A percentile compares a stretch with the other conserved stretches of the same genome.
These are phyloP conservation scores for Eriocheir sinensis DNA, from an alignment of 1,140 invertebrate species.

Conservation along the genomic window DNA sequence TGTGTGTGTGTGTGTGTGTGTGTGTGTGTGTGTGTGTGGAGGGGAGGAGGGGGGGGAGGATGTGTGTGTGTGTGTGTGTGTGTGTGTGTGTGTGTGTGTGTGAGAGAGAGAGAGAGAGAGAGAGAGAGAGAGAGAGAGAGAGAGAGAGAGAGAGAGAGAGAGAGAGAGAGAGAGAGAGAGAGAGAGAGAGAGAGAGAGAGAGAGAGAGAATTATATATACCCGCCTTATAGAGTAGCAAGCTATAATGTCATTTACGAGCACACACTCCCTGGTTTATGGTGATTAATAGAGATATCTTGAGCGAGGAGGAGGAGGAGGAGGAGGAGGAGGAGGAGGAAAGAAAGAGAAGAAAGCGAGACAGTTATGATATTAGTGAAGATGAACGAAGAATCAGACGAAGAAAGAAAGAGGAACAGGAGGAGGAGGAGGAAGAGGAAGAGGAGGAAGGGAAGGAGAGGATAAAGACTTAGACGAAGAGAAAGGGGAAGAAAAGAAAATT, in stretches of 20 bases:
- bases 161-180: slow-evolving; percentile 20
- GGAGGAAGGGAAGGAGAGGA: no score
- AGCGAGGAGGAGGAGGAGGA: slow-evolving; percentile 1
- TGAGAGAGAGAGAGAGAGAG: neutral
- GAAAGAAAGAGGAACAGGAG: no score
- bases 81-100: no score
- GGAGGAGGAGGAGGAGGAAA: neutral
- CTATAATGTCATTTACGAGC: slow-evolving; percentile 16
- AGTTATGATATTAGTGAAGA: no score
- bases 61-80: no score
- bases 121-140: slow-evolving; percentile 14
- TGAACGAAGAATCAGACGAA: no score
- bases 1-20: no score
- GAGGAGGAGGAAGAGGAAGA: no score
- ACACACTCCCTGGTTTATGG: slow-evolving; percentile 22
- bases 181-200: slow-evolving; percentile 12
- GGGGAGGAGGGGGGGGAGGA: no score
- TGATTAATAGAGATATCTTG: slow-evolving; percentile 15
- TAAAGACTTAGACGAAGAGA: no score
- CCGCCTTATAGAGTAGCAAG: neutral
- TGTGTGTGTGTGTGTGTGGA: no score
- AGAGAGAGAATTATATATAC: slow-evolving; percentile 26
- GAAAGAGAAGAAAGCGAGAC: no score
- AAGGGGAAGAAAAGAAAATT: neutral
- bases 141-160: slow-evolving; percentile 14